A percentile compares a stretch with the other conserved stretches of the same genome.
Conservation (phyloP, 2,113 vertebrate species). For the Leptosomus discolor region DNA sequence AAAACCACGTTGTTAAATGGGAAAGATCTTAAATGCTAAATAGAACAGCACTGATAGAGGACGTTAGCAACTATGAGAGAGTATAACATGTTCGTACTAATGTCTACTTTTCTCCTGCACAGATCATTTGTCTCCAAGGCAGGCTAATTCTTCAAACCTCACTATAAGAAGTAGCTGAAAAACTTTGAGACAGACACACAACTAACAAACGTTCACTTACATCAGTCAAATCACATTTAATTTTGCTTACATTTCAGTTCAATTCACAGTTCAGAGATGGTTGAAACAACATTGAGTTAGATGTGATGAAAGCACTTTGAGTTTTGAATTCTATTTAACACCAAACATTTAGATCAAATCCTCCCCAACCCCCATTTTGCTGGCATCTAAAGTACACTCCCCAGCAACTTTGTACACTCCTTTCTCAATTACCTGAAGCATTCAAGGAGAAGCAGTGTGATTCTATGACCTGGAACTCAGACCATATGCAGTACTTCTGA, state of each 20-base stretch:
- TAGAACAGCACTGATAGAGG: not conserved
- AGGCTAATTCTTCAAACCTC: not conserved
- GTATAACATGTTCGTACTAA: not conserved
- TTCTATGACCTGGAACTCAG: not conserved
- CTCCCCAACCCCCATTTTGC: not conserved
- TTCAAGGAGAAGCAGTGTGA: not conserved
- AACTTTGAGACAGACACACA: not conserved
- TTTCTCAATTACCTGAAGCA: not conserved
- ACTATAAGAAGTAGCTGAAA: not conserved
- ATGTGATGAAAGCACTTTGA: not conserved
- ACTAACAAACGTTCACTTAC: not conserved
- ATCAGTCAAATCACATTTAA: not conserved
- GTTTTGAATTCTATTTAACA: not conserved
- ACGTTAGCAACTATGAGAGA: not conserved
- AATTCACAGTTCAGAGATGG: not conserved
- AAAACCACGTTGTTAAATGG: not conserved
- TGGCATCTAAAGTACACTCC: not conserved
- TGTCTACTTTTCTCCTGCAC: not conserved
- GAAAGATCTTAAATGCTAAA: not conserved
- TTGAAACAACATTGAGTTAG: not conserved
- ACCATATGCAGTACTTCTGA: not conserved
- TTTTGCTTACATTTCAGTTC: not conserved
- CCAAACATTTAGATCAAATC: not conserved
- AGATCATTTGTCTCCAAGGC: not conserved
- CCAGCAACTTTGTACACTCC: not conserved